Evolutionary conservation across 2,797 vertebrate species (phyloP), one percentile per base, ranked within the genome.

Genomic region (Muscicapa comitata): DNA sequence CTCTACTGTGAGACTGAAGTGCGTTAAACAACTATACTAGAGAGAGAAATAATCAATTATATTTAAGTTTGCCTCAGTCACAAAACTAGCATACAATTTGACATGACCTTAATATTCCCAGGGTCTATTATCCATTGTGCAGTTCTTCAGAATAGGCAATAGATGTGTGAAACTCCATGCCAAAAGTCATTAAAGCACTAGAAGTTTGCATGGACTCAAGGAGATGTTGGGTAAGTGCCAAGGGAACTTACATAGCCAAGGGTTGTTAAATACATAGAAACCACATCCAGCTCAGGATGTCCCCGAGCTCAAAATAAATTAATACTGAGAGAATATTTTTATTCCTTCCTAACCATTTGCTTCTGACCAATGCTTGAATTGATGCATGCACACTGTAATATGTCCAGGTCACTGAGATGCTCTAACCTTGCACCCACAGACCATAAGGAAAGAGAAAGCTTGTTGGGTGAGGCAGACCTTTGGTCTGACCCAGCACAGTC

Each of bases 41-140:
- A 93, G 81, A 92, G 71, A 94, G 54, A 93, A 95, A 91, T 95
- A 94, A 94, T 93, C 65, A 68, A 31, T 62, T 94, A 7, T 74
- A 54, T 80, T 80, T 72, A 86, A 91, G 26, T 86, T 92, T 82
- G 21, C 59, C 59, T 78, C 48, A 62, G 68, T 86, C 85, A 86
- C 82, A 95, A 88, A 88, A 37, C 54, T 72, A 80, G 20, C 42
- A 11, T 93, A 48, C 63, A 88, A 68, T 88, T 70, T 94, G 85
- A 87, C 72, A 15, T 74, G 70, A 85, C 59, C 23, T 77, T 87
- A 61, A 65, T 77, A 65, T 94, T 94, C 75, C n/a, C 61, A 58
- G 42, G 25, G 10, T 88, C 89, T 88, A 8, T 77, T 94, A 91
- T 76, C 45, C 79, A 42, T 93, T 94, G 87, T 94, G 50, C 40